These are phyloP conservation scores for Plectropomus leopardus DNA, from an alignment of 2,113 vertebrate genomes.

Conservation along the genomic window DNA sequence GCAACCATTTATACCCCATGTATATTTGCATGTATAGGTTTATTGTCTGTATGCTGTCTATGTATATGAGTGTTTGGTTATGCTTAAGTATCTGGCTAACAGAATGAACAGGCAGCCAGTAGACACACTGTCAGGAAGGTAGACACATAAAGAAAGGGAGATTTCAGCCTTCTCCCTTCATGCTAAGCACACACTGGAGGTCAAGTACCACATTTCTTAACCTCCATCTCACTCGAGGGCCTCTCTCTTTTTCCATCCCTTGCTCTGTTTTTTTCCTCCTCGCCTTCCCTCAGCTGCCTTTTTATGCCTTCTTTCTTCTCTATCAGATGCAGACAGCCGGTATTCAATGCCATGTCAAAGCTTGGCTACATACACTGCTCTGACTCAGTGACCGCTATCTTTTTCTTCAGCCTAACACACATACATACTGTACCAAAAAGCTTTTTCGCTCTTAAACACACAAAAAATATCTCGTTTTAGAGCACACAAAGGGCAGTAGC, in stretches of 20 bases:
- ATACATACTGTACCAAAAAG: not conserved
- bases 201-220: slow-evolving; percentile 74
- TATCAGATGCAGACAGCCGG: slow-evolving; percentile 64
- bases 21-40: not conserved
- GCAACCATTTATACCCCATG: not conserved
- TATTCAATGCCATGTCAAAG: slow-evolving; percentile 22
- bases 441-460: slow-evolving; percentile 19
- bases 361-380: not conserved
- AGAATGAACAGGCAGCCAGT: slow-evolving; percentile 27
- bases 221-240: slow-evolving; percentile 59
- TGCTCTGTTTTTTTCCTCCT: slow-evolving; percentile 20
- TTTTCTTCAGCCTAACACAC: slow-evolving; percentile 13
- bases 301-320: slow-evolving; percentile 56
- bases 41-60: not conserved
- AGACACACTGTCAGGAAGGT: too few relatives aligned
- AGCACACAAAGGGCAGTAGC: slow-evolving; percentile 41
- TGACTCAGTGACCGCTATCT: slow-evolving; percentile 13
- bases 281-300: slow-evolving; percentile 29
- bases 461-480: slow-evolving; percentile 5
- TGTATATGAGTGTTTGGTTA: not conserved
- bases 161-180: slow-evolving; percentile 51
- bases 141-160: slow-evolving; percentile 35
- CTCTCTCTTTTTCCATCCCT: slow-evolving; percentile 32
- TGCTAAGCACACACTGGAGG: slow-evolving; percentile 66
- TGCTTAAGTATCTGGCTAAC: not conserved